Evolutionary conservation across 92 coral and sea anemone species (phyloP).

Genomic region (Zoanthus solanderi): DNA sequence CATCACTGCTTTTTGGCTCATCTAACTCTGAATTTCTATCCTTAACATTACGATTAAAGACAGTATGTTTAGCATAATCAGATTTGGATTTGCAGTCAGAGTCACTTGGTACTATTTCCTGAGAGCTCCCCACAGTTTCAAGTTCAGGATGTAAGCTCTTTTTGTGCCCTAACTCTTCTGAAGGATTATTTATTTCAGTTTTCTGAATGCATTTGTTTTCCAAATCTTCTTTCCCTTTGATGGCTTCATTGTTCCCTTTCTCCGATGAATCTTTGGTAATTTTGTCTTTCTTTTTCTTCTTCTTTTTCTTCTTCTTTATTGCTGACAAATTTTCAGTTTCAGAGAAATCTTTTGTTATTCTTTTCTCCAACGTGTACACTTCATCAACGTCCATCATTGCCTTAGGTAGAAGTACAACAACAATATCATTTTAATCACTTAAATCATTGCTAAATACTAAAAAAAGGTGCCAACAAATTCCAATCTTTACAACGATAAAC

Average conservation of each 20-base stretch:
- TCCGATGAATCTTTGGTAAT: constrained; percentile 19
- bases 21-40: not conserved
- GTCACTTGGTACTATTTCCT: not conserved
- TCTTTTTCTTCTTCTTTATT: constrained; percentile 69
- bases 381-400: constrained; percentile 98
- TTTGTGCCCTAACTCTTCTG: not conserved
- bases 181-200: not conserved
- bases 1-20: constrained; percentile 1
- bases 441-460: too few relatives aligned
- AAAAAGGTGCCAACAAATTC: too few relatives aligned
- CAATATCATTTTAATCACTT: too few relatives aligned
- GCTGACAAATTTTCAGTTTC: constrained; percentile 18
- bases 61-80: not conserved
- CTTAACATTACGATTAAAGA: not conserved
- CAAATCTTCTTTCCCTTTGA: constrained; percentile 38
- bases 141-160: not conserved
- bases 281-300: constrained; percentile 64
- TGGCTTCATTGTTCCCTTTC: constrained; percentile 10
- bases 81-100: not conserved
- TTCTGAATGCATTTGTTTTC: constrained; percentile 4
- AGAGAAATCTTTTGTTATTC: constrained; percentile 43
- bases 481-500: too few relatives aligned
- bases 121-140: not conserved
- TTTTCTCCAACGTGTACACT: constrained; percentile 89
- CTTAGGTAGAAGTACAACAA: constrained; percentile 48